Evolutionary conservation across 53 echinoderm and acorn worm species (phyloP).

Genomic region (Paracentrotus lividus): DNA sequence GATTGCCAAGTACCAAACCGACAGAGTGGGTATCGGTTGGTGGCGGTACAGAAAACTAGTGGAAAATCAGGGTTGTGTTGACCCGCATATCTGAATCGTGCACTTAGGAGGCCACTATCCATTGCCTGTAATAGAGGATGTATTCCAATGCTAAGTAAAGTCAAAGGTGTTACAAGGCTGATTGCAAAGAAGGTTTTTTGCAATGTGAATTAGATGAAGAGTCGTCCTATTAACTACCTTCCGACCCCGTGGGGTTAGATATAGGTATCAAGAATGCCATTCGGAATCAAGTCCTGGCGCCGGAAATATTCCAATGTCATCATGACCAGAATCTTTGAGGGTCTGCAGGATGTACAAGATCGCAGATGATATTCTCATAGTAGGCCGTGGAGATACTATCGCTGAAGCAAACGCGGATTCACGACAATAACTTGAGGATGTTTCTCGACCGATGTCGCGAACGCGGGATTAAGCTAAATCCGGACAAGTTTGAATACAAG

Average conservation of each 20-base stretch:
- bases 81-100: conserved; percentile 59
- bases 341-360: conserved; percentile 61
- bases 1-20: conserved; percentile 17
- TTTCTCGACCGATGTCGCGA: conserved; percentile 64
- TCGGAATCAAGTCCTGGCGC: conserved; percentile 72
- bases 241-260: neutral
- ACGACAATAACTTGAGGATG: conserved; percentile 61
- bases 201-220: no score
- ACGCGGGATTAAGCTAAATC: conserved; percentile 11
- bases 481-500: no score
- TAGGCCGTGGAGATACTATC: conserved; percentile 54
- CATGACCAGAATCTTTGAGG: conserved; percentile 74
- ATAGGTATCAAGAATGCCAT: conserved; percentile 68
- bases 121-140: neutral
- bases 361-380: conserved; percentile 72
- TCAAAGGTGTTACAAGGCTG: neutral
- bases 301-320: conserved; percentile 65
- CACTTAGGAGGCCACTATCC: conserved; percentile 7
- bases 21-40: conserved; percentile 81
- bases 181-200: neutral
- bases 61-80: conserved; percentile 71
- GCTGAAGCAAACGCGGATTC: conserved; percentile 70
- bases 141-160: neutral
- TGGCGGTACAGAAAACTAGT: conserved; percentile 69
- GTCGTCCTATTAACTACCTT: no score